Evolutionary conservation across 2,888 invertebrate genomes (phyloP), one percentile per base, ranked within the genome.

Genomic region (Oligia fasciuncula): DNA sequence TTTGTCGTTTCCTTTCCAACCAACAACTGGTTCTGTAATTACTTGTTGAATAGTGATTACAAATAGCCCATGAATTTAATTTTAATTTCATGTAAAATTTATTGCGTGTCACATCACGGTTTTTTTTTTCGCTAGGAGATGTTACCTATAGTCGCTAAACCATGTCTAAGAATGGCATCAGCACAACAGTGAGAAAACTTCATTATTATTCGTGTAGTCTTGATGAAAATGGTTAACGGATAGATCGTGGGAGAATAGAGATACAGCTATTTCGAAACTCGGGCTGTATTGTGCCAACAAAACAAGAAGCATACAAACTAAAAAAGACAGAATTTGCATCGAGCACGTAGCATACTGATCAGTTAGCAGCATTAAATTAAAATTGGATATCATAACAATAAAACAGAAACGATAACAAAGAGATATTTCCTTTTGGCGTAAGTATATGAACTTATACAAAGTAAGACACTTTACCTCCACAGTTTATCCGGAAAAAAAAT

Each of bases 401-500:
- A 84, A 73, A 78, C 74, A 35, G 14, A n/a, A 65, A 76, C 4
- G 11, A 57, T 70, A 73, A 66, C 23, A 65, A 60, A 63, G 3
- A 68, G 8, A 35, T 11, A 66, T 81, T 81, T 77, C 29, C 17
- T 68, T 63, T 60, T 2, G 4, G 46, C 13, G 9, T 67, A 77
- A 70, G 46, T 73, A 73, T 73, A 29, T 69, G 46, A 74, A 54
- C 60, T 73, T 73, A 82, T 72, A 86, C 73, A 71, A 76, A 85
- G 65, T 79, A 72, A 83, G 73, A 81, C 80, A 86, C 63, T 81
- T 77, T 71, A 67, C 67, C 68, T 74, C 65, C 67, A 66, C 71
- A 71, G 79, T 79, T 72, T 76, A 76, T 65, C 54, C 29, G 54
- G 29, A 69, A 78, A 84, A 81, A 79, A 83, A 3, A 86, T 69